These are phyloP conservation scores for Passer montanus DNA, from an alignment of 2,113 vertebrate species.

Conservation along the genomic window DNA sequence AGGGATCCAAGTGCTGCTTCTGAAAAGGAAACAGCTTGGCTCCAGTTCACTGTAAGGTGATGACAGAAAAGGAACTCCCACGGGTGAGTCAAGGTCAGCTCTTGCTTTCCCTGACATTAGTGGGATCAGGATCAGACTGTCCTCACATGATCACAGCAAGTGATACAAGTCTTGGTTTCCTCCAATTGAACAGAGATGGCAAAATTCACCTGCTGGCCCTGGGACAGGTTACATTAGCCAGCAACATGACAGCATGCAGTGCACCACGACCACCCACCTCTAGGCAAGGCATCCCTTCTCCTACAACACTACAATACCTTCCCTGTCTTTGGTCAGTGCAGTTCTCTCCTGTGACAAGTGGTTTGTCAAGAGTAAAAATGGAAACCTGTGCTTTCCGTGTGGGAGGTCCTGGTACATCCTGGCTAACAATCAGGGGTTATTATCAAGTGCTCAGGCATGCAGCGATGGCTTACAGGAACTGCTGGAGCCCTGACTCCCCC, in stretches of 20 bases:
- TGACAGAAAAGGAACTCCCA: slow-evolving; percentile 7
- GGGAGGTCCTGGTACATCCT: slow-evolving; percentile 10
- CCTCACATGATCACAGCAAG: rapidly evolving
- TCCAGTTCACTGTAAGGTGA: not conserved
- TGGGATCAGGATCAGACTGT: not conserved
- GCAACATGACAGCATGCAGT: rapidly evolving
- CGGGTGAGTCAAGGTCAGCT: not conserved
- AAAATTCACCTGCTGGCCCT: not conserved
- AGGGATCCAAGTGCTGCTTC: not conserved
- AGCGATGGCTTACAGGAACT: not conserved
- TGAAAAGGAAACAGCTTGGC: not conserved
- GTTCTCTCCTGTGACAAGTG: not conserved
- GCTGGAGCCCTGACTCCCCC: not conserved
- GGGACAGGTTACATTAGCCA: not conserved
- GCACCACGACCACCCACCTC: not conserved
- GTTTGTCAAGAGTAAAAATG: not conserved
- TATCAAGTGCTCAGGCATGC: not conserved
- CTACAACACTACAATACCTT: not conserved
- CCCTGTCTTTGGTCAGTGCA: not conserved
- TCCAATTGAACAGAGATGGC: not conserved
- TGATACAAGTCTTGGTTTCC: not conserved
- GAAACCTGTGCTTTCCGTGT: not conserved
- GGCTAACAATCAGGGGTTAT: not conserved
- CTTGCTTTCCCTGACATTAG: not conserved
- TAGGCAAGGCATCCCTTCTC: not conserved